phyloP scores from a whole-genome alignment of 2,113 vertebrate species.

The Neomonachus schauinslandi region DNA sequence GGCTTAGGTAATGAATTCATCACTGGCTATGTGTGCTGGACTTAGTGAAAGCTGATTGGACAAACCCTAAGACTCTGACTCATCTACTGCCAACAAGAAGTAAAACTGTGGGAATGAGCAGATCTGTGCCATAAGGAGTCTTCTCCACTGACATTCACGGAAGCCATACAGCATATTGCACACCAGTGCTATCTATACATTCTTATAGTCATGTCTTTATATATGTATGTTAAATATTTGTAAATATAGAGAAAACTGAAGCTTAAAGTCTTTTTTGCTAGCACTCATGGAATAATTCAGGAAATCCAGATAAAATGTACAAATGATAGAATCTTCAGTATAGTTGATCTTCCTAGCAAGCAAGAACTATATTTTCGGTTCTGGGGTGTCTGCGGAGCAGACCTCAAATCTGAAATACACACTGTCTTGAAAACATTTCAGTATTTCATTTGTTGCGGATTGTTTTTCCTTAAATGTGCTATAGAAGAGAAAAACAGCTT shows the following conservation, averaged over 20 bases:
- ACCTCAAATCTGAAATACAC: background rate
- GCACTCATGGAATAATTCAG: background rate
- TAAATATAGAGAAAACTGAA: conserved; percentile 48
- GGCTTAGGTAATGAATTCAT: background rate
- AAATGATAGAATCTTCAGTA: background rate
- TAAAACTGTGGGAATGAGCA: conserved; percentile 6
- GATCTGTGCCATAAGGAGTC: background rate
- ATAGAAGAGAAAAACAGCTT: background rate
- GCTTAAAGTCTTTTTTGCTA: background rate
- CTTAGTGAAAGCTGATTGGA: conserved; percentile 1
- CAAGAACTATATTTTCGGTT: background rate
- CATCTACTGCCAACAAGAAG: conserved; percentile 13
- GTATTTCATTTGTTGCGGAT: background rate
- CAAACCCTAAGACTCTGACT: background rate
- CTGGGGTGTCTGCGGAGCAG: background rate
- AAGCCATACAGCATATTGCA: conserved; percentile 24
- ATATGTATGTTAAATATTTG: conserved; percentile 47
- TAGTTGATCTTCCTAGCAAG: background rate
- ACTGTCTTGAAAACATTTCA: background rate
- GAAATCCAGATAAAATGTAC: conserved; percentile 6
- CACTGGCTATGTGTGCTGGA: background rate
- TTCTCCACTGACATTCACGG: background rate
- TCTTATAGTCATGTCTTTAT: background rate
- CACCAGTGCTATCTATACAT: background rate
- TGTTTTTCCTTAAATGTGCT: background rate